phyloP scores from a whole-genome alignment of 1,140 invertebrate species.

The Aphelenchoides besseyi region DNA sequence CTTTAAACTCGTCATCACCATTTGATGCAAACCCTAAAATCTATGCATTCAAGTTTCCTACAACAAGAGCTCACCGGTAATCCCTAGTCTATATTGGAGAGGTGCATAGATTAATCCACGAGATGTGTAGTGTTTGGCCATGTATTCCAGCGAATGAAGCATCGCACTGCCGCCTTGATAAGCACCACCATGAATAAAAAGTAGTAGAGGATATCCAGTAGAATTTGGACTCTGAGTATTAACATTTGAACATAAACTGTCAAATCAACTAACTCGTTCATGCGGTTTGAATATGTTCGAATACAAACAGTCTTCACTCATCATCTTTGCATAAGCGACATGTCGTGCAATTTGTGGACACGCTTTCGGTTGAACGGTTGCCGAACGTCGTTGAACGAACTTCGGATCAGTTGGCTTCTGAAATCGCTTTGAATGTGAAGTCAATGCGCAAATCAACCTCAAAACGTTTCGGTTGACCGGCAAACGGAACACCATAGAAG shows the following conservation, averaged over 20 bases:
- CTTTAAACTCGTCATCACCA: neutral
- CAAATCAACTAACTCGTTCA: neutral
- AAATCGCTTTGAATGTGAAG: neutral
- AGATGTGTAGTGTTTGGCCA: constrained; percentile 10
- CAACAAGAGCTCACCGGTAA: constrained; percentile 16
- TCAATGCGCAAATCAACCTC: neutral
- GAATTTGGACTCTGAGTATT: neutral
- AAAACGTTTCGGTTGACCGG: constrained; percentile 3
- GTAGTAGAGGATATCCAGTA: neutral
- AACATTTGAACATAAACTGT: neutral
- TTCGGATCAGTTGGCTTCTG: neutral
- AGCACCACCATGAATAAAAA: constrained; percentile 16
- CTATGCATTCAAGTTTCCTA: neutral
- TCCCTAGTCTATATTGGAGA: constrained; percentile 7
- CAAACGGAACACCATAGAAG: constrained; percentile 18
- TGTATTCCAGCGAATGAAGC: neutral
- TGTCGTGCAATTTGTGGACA: neutral
- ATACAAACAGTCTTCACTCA: constrained; percentile 17
- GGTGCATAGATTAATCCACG: neutral
- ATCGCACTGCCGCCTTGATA: neutral
- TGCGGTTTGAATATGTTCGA: constrained; percentile 4
- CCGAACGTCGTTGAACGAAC: neutral
- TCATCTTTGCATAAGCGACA: neutral
- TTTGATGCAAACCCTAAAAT: constrained; percentile 13
- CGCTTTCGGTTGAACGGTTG: neutral